Conservation (phyloP, 2,797 vertebrate species). For the Phoeniculus purpureus region DNA sequence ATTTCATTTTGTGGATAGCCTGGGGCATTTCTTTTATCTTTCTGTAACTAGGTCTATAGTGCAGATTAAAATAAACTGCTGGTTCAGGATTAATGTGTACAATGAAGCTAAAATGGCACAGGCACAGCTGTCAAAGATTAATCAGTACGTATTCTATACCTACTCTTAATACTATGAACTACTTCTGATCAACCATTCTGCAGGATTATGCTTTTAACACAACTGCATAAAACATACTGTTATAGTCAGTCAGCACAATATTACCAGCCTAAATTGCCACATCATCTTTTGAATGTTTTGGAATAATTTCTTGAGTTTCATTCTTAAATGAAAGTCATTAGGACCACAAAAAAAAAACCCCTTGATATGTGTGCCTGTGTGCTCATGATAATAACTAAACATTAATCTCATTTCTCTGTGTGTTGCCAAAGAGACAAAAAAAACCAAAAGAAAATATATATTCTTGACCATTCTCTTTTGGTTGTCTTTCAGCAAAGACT, state of each 20-base stretch:
- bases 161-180: background rate
- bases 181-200: background rate
- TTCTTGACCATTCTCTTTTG: background rate
- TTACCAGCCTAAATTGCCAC: background rate
- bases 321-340: background rate
- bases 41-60: background rate
- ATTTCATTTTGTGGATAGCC: background rate
- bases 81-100: background rate
- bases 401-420: background rate
- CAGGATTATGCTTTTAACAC: background rate
- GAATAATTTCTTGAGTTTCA: background rate
- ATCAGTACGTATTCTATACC: background rate
- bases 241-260: background rate
- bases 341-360: rapidly evolving
- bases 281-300: background rate
- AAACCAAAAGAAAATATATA: background rate
- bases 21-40: background rate
- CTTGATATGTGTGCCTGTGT: background rate
- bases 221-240: background rate
- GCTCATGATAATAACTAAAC: background rate
- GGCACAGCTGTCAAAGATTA: background rate
- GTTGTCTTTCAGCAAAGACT: background rate
- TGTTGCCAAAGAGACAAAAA: background rate
- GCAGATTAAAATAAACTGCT: background rate
- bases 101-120: background rate